Percentiles rank a stretch among this genome's conserved stretches.
These are phyloP conservation scores for Tursiops truncatus DNA, from an alignment of 2,113 vertebrate genomes.

Conservation along the genomic window DNA sequence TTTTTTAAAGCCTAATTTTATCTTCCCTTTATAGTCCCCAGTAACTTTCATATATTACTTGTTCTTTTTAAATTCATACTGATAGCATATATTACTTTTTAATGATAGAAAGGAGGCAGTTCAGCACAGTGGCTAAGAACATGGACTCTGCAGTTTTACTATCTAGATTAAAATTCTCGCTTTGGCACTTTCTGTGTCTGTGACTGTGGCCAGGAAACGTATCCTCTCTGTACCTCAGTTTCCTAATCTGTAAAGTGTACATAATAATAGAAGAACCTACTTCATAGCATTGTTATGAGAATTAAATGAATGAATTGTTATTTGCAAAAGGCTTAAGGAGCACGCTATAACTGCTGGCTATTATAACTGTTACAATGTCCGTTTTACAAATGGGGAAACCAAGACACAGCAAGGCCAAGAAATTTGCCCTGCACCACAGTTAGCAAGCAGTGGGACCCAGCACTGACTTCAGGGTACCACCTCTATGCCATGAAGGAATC, in stretches of 20 bases:
- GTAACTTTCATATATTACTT: not conserved
- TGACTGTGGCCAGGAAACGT: not conserved
- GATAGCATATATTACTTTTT: not conserved
- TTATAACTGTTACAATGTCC: not conserved
- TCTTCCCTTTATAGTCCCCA: not conserved
- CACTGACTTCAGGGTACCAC: not conserved
- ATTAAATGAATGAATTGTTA: not conserved
- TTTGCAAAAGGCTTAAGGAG: not conserved
- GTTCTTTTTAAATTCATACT: not conserved
- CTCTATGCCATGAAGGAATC: not conserved
- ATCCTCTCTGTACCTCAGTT: not conserved
- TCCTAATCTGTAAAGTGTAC: not conserved
- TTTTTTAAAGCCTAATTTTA: not conserved
- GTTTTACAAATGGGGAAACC: not conserved
- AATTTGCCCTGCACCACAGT: not conserved
- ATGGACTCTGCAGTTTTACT: not conserved
- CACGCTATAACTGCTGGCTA: not conserved
- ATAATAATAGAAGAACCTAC: not conserved
- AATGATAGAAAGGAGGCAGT: not conserved
- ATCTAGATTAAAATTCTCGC: not conserved
- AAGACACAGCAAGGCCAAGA: not conserved
- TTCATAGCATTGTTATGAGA: not conserved
- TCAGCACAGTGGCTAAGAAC: not conserved
- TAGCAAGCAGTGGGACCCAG: not conserved
- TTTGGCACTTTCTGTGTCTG: not conserved